Evolutionary conservation across 2,888 invertebrate species (phyloP).

Genomic region (Chymomyza caudatula): DNA sequence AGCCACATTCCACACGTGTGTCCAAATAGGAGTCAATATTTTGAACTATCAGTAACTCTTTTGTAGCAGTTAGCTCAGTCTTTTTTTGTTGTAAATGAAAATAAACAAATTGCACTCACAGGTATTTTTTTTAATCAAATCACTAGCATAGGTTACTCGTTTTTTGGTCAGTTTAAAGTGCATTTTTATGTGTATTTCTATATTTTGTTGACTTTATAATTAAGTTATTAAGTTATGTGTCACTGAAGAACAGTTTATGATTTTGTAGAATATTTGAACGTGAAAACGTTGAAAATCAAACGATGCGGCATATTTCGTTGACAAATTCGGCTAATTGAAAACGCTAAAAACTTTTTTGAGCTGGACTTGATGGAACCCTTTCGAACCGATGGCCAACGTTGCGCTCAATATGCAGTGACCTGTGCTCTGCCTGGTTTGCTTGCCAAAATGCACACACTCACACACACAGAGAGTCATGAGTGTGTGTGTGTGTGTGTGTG

Average conservation of each 20-base stretch:
- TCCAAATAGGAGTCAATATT: too few species aligned
- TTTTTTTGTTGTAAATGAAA: too few species aligned
- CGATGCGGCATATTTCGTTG: slow-evolving; percentile 42
- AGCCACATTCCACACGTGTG: too few species aligned
- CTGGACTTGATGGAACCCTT: neutral
- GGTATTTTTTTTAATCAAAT: slow-evolving; percentile 37
- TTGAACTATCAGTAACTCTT: too few species aligned
- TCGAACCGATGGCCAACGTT: slow-evolving; percentile 7
- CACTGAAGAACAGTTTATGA: neutral
- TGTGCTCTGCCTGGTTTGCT: slow-evolving; percentile 63
- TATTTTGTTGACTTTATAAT: slow-evolving; percentile 38
- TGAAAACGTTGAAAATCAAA: slow-evolving; percentile 19
- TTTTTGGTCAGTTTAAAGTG: neutral
- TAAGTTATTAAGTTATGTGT: slow-evolving; percentile 36
- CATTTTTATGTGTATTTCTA: neutral
- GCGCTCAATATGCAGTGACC: slow-evolving; percentile 67
- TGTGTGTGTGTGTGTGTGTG: slow-evolving; percentile 32
- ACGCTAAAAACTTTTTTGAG: slow-evolving; percentile 10
- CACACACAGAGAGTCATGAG: neutral
- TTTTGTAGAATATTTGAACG: slow-evolving; percentile 39
- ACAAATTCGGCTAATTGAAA: slow-evolving; percentile 68
- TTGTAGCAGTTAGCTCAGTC: too few species aligned
- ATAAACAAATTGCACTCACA: too few species aligned
- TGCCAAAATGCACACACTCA: slow-evolving; percentile 53
- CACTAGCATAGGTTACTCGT: neutral